These are phyloP conservation scores for Mionectes olivaceus DNA, from an alignment of 2,797 vertebrate species.

Conservation along the genomic window DNA sequence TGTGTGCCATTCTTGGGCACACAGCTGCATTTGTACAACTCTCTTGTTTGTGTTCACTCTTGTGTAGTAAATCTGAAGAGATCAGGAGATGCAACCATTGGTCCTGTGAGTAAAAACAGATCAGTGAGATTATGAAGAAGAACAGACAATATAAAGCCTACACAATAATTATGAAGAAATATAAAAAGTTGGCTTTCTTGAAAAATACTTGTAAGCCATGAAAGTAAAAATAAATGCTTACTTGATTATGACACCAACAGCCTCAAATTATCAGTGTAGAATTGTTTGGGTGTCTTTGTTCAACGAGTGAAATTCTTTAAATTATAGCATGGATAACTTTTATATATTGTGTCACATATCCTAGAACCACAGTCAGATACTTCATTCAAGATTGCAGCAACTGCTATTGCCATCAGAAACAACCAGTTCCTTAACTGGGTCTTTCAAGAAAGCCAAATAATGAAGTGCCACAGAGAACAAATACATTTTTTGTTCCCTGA, in stretches of 20 bases:
- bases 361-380: not conserved
- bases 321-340: no score
- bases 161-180: not conserved
- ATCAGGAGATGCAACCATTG: not conserved
- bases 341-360: not conserved
- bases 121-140: not conserved
- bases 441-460: conserved; percentile 23
- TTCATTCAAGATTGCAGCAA: not conserved
- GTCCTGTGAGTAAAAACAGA: not conserved
- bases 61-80: not conserved
- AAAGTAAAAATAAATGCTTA: not conserved
- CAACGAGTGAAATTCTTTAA: not conserved
- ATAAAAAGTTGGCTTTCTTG: not conserved
- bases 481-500: not conserved
- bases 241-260: not conserved
- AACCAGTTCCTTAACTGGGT: not conserved
- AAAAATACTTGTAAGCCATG: not conserved
- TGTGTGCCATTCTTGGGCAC: not conserved
- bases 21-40: not conserved
- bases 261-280: not conserved
- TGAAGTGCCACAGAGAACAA: not conserved
- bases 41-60: not conserved
- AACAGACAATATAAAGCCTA: not conserved
- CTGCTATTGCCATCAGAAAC: not conserved
- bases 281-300: not conserved